Percentiles rank a stretch among this genome's conserved stretches.
phyloP scores from a whole-genome alignment of 1,140 invertebrate species.

The Phenacoccus solenopsis region DNA sequence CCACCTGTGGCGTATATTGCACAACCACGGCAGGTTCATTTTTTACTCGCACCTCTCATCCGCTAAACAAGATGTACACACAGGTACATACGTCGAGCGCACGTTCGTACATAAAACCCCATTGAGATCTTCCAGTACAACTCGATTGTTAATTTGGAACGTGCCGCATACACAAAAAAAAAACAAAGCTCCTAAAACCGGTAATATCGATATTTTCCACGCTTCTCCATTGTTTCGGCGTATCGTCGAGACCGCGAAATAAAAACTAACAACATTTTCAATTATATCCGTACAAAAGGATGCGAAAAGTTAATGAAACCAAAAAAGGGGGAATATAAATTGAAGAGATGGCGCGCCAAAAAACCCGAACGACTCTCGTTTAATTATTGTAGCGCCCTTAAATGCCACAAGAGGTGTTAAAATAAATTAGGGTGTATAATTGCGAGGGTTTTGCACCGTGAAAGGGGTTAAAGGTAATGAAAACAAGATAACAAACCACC shows the following conservation, averaged over 20 bases:
- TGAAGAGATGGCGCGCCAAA: too few species aligned
- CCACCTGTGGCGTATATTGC: not conserved
- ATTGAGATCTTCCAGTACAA: too few species aligned
- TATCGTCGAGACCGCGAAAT: not conserved
- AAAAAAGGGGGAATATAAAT: not conserved
- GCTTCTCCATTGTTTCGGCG: too few species aligned
- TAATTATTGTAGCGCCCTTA: conserved; percentile 8
- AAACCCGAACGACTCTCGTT: not conserved
- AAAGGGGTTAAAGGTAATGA: conserved; percentile 17
- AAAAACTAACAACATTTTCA: not conserved
- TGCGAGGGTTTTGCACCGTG: not conserved
- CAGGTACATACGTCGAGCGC: too few species aligned
- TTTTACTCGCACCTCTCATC: too few species aligned
- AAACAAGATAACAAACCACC: conserved; percentile 16
- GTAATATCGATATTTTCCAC: too few species aligned
- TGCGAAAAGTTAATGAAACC: not conserved
- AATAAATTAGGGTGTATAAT: conserved; percentile 18
- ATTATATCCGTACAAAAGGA: not conserved
- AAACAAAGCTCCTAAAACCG: too few species aligned
- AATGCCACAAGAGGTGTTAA: conserved; percentile 12
- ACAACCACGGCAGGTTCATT: too few species aligned
- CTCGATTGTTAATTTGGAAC: too few species aligned
- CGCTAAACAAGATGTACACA: too few species aligned
- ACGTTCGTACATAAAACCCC: too few species aligned
- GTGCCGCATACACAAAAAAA: too few species aligned